A percentile compares a stretch with the other conserved stretches of the same genome.
Conservation (phyloP, 2,113 vertebrate species). For the Bungarus multicinctus region DNA sequence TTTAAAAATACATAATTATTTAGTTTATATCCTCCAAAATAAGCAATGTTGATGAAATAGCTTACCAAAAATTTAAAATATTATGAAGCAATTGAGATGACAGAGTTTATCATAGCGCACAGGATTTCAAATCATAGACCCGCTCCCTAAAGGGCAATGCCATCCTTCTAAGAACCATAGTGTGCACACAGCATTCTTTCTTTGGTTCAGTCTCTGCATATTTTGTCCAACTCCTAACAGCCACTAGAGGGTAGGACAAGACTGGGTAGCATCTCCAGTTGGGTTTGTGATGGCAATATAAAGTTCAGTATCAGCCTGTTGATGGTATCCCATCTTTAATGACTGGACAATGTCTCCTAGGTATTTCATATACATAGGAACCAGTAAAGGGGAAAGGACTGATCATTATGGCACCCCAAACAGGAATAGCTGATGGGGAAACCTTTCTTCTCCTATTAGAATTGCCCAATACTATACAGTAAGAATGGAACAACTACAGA, state of each 20-base stretch:
- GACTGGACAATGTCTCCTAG: not conserved
- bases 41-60: not conserved
- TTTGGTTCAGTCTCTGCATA: not conserved
- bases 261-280: not conserved
- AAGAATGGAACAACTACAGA: not conserved
- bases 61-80: not conserved
- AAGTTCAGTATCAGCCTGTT: not conserved
- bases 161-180: not conserved
- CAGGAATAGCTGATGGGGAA: not conserved
- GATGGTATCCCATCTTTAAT: not conserved
- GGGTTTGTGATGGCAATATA: not conserved
- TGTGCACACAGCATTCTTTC: not conserved
- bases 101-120: not conserved
- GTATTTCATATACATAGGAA: not conserved
- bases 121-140: not conserved
- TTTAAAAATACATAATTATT: not conserved
- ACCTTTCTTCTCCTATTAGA: not conserved
- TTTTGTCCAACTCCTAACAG: not conserved
- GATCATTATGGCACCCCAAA: not conserved
- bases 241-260: not conserved
- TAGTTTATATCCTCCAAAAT: not conserved
- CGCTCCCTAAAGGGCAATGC: not conserved
- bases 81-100: not conserved
- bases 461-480: not conserved
- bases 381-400: not conserved